Conservation (phyloP, 2,888 invertebrate genomes). For the Fragum sueziense region DNA sequence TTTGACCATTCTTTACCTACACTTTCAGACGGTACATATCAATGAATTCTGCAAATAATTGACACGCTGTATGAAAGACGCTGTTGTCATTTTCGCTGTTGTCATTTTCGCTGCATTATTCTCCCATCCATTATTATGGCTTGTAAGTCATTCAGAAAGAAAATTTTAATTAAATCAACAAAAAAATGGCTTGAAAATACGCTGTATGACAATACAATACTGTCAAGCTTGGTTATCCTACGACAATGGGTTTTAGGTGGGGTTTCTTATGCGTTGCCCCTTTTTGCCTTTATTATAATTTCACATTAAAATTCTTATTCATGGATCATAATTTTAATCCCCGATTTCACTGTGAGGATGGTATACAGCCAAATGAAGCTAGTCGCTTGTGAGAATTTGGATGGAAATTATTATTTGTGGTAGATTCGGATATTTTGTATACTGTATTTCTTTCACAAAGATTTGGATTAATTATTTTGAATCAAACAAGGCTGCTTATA, state of each 20-base stretch:
- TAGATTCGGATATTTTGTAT: too few species aligned
- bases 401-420: not conserved
- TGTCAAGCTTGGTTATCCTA: slow-evolving; percentile 51
- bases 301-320: slow-evolving; percentile 25
- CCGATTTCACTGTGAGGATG: not conserved
- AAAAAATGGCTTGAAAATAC: slow-evolving; percentile 34
- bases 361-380: slow-evolving; percentile 9
- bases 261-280: slow-evolving; percentile 20
- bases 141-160: slow-evolving; percentile 41
- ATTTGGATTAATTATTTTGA: too few species aligned
- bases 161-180: slow-evolving; percentile 55
- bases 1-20: too few species aligned
- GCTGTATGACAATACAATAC: slow-evolving; percentile 49
- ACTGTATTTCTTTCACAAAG: too few species aligned
- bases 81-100: not conserved
- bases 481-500: too few species aligned
- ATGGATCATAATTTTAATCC: slow-evolving; percentile 22
- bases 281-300: slow-evolving; percentile 26
- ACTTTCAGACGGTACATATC: too few species aligned
- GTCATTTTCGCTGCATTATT: not conserved
- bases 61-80: too few species aligned
- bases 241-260: slow-evolving; percentile 55
- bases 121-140: slow-evolving; percentile 25
- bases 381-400: not conserved
- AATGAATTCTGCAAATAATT: too few species aligned